Evolutionary conservation across 2,113 vertebrate genomes (phyloP).

Genomic region (Seriola rivoliana): DNA sequence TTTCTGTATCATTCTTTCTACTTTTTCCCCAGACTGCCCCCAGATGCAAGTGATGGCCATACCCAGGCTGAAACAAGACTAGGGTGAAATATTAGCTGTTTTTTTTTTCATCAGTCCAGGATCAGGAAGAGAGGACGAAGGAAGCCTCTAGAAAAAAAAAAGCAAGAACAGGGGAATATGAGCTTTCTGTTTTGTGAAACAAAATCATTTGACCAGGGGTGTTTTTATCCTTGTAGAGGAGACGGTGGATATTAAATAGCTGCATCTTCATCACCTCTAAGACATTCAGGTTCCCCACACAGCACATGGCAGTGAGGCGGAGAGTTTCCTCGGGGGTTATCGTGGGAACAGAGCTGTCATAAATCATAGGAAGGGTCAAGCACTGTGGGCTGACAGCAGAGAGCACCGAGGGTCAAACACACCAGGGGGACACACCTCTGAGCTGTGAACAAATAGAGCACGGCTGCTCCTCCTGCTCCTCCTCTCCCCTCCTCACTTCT

Average conservation of each 20-base stretch:
- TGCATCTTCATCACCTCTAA: constrained; percentile 41
- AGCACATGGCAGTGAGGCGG: not conserved
- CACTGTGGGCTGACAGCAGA: constrained; percentile 46
- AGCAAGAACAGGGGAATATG: constrained; percentile 17
- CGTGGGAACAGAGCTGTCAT: constrained; percentile 48
- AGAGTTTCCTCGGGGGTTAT: constrained; percentile 32
- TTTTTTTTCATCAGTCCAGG: not conserved
- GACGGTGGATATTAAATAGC: constrained; percentile 17
- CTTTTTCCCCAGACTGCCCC: not conserved
- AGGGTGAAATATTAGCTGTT: constrained; percentile 26
- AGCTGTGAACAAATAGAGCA: constrained; percentile 64
- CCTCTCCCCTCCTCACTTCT: constrained; percentile 11
- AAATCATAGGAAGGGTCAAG: constrained; percentile 73
- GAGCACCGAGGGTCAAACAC: constrained; percentile 57
- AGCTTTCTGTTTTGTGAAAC: constrained; percentile 34
- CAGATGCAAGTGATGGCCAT: not conserved
- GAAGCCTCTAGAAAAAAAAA: not conserved
- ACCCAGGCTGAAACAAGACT: constrained; percentile 5
- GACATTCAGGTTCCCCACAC: constrained; percentile 16
- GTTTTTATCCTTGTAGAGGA: constrained; percentile 9
- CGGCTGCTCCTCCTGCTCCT: constrained; percentile 21
- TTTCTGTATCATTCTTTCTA: not conserved
- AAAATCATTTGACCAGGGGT: constrained; percentile 28
- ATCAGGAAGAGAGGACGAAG: constrained; percentile 4
- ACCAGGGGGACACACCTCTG: constrained; percentile 31